phyloP scores from a whole-genome alignment of 2,113 vertebrate species.

The Nettapus auritus region DNA sequence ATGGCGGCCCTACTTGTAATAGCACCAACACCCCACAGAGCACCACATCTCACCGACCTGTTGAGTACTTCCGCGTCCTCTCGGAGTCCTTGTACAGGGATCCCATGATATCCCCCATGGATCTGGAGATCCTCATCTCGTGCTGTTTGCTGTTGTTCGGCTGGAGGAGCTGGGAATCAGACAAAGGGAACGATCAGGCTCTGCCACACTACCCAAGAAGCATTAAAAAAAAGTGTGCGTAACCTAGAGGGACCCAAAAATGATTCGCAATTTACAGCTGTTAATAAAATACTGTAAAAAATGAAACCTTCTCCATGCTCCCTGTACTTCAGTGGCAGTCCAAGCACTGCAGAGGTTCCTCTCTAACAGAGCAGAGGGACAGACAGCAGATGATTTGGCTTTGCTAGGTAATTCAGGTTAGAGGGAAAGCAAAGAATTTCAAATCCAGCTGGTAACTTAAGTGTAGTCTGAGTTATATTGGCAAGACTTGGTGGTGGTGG shows the following conservation, averaged over 20 bases:
- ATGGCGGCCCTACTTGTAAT: neutral
- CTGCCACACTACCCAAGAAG: neutral
- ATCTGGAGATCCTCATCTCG: slow-evolving; percentile 89
- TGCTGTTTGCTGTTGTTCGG: slow-evolving; percentile 89
- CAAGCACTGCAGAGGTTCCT: neutral
- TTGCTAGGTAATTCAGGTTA: neutral
- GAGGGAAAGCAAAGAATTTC: neutral
- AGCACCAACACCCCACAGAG: rapidly evolving
- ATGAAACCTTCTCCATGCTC: neutral
- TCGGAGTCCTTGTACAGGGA: slow-evolving; percentile 87
- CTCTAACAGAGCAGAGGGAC: neutral
- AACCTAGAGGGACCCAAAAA: neutral
- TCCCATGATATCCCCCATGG: slow-evolving; percentile 90
- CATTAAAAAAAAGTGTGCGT: neutral
- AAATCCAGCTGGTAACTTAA: neutral
- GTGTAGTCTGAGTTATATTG: neutral
- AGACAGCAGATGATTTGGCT: neutral
- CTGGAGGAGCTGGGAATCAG: slow-evolving; percentile 80
- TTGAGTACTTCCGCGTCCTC: slow-evolving; percentile 88
- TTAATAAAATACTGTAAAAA: neutral
- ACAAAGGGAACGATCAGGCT: slow-evolving; percentile 10
- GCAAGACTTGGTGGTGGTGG: neutral
- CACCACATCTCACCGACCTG: slow-evolving; percentile 69
- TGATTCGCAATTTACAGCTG: neutral
- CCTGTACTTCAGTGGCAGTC: neutral